phyloP scores from a whole-genome alignment of 2,797 vertebrate genomes.

The Melanotaenia trifasciata region DNA sequence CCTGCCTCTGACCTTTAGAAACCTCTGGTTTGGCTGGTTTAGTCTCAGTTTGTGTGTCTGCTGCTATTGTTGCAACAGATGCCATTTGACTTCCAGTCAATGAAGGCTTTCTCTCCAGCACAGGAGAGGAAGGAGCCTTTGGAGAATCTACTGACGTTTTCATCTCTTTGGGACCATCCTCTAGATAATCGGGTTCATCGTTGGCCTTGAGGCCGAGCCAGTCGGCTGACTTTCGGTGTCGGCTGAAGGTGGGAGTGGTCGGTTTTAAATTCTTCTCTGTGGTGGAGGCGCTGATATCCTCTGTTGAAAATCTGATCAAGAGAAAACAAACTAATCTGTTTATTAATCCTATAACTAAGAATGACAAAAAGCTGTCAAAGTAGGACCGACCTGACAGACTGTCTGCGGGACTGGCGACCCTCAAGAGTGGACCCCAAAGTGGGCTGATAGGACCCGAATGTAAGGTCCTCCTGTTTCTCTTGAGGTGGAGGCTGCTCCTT shows the following conservation, averaged over 20 bases:
- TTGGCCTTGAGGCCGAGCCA: constrained; percentile 89
- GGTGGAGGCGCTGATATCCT: constrained; percentile 74
- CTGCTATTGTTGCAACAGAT: constrained; percentile 38
- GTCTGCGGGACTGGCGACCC: constrained; percentile 83
- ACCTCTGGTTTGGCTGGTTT: constrained; percentile 47
- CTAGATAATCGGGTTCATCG: constrained; percentile 47
- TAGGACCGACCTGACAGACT: constrained; percentile 85
- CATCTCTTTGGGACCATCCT: constrained; percentile 39
- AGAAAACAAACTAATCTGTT: background rate
- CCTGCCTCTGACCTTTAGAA: constrained; percentile 40
- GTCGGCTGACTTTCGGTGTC: constrained; percentile 75
- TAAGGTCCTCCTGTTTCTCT: constrained; percentile 80
- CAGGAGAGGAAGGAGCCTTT: constrained; percentile 50
- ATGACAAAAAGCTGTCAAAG: too few relatives aligned
- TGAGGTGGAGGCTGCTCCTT: constrained; percentile 68
- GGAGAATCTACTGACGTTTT: constrained; percentile 26
- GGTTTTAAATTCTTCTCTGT: constrained; percentile 78
- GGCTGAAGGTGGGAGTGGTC: constrained; percentile 35
- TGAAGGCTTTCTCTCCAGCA: constrained; percentile 34
- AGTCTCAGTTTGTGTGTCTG: constrained; percentile 24
- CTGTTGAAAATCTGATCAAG: constrained; percentile 84
- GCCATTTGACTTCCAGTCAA: constrained; percentile 27
- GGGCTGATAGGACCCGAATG: constrained; percentile 90
- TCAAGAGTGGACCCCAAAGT: constrained; percentile 79
- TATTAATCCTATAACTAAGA: background rate